Base-by-base conservation (phyloP, 37 sponge, comb jelly and placozoan genomes). In the Ephydatia muelleri region DNA sequence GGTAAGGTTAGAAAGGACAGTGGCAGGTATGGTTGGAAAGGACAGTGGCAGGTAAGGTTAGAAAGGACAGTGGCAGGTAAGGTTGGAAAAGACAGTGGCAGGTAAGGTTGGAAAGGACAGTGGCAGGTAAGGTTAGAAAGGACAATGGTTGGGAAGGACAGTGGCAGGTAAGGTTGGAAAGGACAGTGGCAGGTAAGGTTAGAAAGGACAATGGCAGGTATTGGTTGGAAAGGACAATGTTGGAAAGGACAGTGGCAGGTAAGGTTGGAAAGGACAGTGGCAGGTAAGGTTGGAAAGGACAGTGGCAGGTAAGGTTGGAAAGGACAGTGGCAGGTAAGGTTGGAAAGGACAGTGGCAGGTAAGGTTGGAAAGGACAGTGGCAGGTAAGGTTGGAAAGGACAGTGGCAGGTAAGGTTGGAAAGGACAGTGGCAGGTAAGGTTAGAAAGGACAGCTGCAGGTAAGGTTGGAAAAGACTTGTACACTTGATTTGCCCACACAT, bases 101-200 rank as follows among this genome's bases (percentile, higher is more conserved):
- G 16, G 19, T 14, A 57, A 57, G 57, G 47, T 43, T 16, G 16
- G 16, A 11, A 57, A 14, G 14, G 57, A 14, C 19, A 57, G 43
- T n/a, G n/a, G n/a, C 98, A 49, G 98, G 91, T 88, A 97, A 97
- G n/a, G 96, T 95, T 96, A 72, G 33, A 29, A 30, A 57, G 65
- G 75, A 74, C n/a, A n/a, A n/a, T n/a, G 25, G 76, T 0, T 75
- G 34, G 19, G 25, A 22, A 25, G 8, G 76, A 57, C 1, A 21
- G 57, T 57, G 12, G 57, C 14, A 21, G 16, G 19, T 14, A 57
- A 57, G 57, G 47, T 43, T 16, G 16, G 16, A 11, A 57, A 14
- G 14, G 57, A 14, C 19, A 57, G 43, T n/a, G n/a, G n/a, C n/a
- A n/a, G n/a, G n/a, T n/a, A 72, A 74, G 25, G 76, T 0, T 75